A percentile compares a stretch with the other conserved stretches of the same genome.
Conservation (phyloP, 2,888 invertebrate genomes). For the Brachyopa scutellaris region DNA sequence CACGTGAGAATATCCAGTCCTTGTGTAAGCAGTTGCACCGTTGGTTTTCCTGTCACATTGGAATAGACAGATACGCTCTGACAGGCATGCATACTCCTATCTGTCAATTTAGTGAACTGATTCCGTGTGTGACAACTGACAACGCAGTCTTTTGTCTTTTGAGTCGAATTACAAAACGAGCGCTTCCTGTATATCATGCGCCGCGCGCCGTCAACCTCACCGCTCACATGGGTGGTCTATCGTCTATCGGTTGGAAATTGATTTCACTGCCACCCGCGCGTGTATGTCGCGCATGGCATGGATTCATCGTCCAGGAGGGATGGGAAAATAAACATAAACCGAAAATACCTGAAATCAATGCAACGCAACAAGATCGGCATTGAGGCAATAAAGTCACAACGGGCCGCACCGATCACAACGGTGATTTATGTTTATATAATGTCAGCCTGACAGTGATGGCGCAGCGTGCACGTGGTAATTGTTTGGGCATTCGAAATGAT, state of each 20-base stretch:
- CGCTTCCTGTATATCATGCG: constrained; percentile 53
- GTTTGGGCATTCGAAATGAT: constrained; percentile 58
- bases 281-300: constrained; percentile 23
- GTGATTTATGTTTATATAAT: constrained; percentile 60
- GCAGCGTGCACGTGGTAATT: constrained; percentile 58
- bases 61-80: constrained; percentile 38
- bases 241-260: constrained; percentile 49
- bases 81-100: constrained; percentile 22
- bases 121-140: constrained; percentile 44
- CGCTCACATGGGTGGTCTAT: constrained; percentile 64
- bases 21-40: constrained; percentile 4
- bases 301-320: constrained; percentile 34
- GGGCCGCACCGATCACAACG: constrained; percentile 30
- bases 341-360: constrained; percentile 59
- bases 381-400: constrained; percentile 60
- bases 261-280: constrained; percentile 67
- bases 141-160: constrained; percentile 39
- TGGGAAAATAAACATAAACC: constrained; percentile 41
- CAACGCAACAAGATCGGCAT: constrained; percentile 53
- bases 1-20: constrained; percentile 35
- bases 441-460: constrained; percentile 70
- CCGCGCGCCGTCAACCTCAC: constrained; percentile 20
- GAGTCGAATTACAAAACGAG: constrained; percentile 61
- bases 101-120: constrained; percentile 45
- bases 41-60: constrained; percentile 31